These are phyloP conservation scores for Lasioglossum baleicum DNA, from an alignment of 1,140 invertebrate genomes.

Conservation along the genomic window DNA sequence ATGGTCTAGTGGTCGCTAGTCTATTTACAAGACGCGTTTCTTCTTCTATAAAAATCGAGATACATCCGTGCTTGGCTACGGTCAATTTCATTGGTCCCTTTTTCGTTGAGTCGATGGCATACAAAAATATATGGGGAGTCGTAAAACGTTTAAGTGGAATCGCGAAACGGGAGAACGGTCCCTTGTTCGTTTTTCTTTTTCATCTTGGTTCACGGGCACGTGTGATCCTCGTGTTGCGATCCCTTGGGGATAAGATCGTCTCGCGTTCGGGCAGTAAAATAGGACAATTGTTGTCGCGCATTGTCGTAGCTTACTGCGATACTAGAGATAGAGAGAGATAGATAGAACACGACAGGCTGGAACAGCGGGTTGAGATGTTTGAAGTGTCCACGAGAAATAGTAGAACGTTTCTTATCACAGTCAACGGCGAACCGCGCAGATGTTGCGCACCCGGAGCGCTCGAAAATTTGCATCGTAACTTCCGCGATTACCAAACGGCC, in stretches of 20 bases:
- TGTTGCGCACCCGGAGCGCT: constrained; percentile 29
- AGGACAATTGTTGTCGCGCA: constrained; percentile 41
- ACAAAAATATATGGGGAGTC: constrained; percentile 17
- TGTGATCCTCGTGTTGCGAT: constrained; percentile 4
- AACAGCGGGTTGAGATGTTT: constrained; percentile 46
- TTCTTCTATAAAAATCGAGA: constrained; percentile 54
- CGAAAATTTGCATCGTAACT: constrained; percentile 41
- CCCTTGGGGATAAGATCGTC: not conserved
- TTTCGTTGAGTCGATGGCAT: constrained; percentile 61
- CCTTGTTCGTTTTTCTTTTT: not conserved
- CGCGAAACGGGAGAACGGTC: constrained; percentile 18
- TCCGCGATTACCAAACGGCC: not conserved
- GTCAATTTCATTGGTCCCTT: constrained; percentile 70
- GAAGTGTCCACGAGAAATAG: constrained; percentile 64
- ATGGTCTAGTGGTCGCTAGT: constrained; percentile 58
- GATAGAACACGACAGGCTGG: no score
- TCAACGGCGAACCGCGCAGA: constrained; percentile 70
- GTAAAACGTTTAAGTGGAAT: constrained; percentile 44
- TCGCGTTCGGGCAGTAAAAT: constrained; percentile 44
- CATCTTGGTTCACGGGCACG: no score
- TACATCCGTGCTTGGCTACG: constrained; percentile 56
- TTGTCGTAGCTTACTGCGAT: constrained; percentile 47
- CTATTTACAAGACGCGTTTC: constrained; percentile 71
- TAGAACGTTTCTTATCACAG: constrained; percentile 77
- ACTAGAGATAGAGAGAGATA: not conserved